Base-by-base conservation (phyloP, 2,888 invertebrate genomes). In the Lomographa bimaculata region DNA sequence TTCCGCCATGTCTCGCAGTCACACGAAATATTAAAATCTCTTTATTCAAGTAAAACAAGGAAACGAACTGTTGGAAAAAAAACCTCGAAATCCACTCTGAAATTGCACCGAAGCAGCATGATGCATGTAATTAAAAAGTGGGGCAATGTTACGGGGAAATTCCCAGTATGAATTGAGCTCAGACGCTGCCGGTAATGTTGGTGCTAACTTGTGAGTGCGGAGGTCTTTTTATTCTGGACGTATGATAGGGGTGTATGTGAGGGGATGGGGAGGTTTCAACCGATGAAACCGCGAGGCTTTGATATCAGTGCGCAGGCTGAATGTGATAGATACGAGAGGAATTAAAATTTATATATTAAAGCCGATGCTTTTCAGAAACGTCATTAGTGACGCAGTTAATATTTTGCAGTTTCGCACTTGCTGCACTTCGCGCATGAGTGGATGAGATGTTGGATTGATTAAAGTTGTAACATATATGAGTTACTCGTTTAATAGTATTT, bases 61-160 rank as follows among this genome's bases (percentile, higher is more conserved):
- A 25, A 27, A 19, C 26, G 8, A n/a, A 23, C 14, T 3, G 23
- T 16, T 26, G 11, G 10, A 34, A 33, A 33, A 37, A 25, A 26
- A 62, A 71, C 67, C 67, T 66, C 70, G 57, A 73, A 80, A 80
- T 79, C 73, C 72, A 72, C 78, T 80, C 75, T 71, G 67, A 71
- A 76, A 75, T 71, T 78, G 74, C 76, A 75, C 71, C 69, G 69
- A 48, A 50, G 51, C 62, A 64, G 71, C 60, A 72, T 80, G 78
- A 81, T 82, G 79, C 77, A 80, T 82, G 81, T 80, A 79, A 83
- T 84, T 85, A 83, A 82, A 84, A 83, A 79, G 70, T 79, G 72
- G 72, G 70, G 73, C 76, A 79, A 59, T 68, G 65, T 66, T 62
- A 64, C 56, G 53, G 58, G 45, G 27, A 21, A 19, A 7, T 14